Percentiles rank a stretch among this genome's conserved stretches.
phyloP scores from a whole-genome alignment of 2,797 vertebrate species.

The Macropodus opercularis region DNA sequence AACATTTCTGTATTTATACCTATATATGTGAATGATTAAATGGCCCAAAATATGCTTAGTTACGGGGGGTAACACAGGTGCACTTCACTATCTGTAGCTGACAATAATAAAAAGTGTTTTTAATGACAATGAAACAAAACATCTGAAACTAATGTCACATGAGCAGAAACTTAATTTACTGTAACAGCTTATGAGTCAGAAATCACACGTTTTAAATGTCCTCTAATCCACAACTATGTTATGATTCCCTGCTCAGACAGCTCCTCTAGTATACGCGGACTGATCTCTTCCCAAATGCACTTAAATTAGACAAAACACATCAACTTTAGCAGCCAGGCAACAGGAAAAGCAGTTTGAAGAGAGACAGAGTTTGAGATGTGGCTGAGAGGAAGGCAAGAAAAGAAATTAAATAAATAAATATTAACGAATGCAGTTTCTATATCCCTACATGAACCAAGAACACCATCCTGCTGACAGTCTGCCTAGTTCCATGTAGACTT shows the following conservation, averaged over 20 bases:
- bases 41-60: too few relatives aligned
- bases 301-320: slow-evolving; percentile 42
- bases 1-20: neutral
- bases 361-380: slow-evolving; percentile 29
- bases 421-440: slow-evolving; percentile 27
- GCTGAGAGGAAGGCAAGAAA: slow-evolving; percentile 32
- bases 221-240: slow-evolving; percentile 4
- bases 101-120: neutral
- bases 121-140: neutral
- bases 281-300: slow-evolving; percentile 52
- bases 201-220: neutral
- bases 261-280: slow-evolving; percentile 22
- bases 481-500: neutral
- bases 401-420: slow-evolving; percentile 35
- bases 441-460: too few relatives aligned
- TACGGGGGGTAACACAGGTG: too few relatives aligned
- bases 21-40: neutral
- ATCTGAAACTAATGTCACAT: neutral
- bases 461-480: slow-evolving; percentile 5
- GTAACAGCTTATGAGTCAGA: too few relatives aligned
- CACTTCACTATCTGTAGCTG: neutral
- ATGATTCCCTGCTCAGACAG: slow-evolving; percentile 15
- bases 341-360: slow-evolving; percentile 52
- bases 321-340: slow-evolving; percentile 31
- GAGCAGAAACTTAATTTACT: too few relatives aligned